phyloP scores from a whole-genome alignment of 2,797 vertebrate species.

The Dallia pectoralis region DNA sequence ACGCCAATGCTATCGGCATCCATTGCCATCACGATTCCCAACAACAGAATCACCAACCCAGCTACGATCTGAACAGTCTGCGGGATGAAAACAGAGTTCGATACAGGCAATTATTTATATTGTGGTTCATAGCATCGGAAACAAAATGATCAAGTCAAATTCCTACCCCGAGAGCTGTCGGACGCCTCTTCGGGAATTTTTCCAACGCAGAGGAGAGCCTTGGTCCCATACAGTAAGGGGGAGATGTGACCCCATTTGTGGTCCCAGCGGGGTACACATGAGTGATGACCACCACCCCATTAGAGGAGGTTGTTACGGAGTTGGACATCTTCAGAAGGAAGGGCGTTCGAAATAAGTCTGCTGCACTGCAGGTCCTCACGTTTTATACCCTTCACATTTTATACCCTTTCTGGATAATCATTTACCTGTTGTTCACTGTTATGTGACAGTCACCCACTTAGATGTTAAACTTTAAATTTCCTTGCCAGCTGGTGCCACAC shows the following conservation, averaged over 20 bases:
- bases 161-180: slow-evolving; percentile 5
- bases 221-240: neutral
- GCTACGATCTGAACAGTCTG: slow-evolving; percentile 2
- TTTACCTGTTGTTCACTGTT: too few species aligned
- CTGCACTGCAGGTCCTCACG: neutral
- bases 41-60: neutral
- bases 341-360: neutral
- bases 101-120: neutral
- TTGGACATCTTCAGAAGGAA: slow-evolving; percentile 7
- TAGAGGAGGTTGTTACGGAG: neutral
- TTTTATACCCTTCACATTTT: too few species aligned
- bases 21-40: neutral
- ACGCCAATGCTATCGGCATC: neutral
- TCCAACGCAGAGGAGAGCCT: neutral
- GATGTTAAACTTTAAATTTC: too few species aligned
- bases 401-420: too few species aligned
- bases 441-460: too few species aligned
- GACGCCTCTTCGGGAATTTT: neutral
- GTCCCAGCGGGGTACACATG: slow-evolving; percentile 6
- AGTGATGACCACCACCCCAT: slow-evolving; percentile 9
- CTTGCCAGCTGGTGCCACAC: too few species aligned
- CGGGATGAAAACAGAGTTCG: neutral
- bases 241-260: neutral
- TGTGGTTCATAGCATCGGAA: neutral
- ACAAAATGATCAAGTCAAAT: neutral